phyloP scores from a whole-genome alignment of 2,797 vertebrate species.

The Smutsia gigantea region DNA sequence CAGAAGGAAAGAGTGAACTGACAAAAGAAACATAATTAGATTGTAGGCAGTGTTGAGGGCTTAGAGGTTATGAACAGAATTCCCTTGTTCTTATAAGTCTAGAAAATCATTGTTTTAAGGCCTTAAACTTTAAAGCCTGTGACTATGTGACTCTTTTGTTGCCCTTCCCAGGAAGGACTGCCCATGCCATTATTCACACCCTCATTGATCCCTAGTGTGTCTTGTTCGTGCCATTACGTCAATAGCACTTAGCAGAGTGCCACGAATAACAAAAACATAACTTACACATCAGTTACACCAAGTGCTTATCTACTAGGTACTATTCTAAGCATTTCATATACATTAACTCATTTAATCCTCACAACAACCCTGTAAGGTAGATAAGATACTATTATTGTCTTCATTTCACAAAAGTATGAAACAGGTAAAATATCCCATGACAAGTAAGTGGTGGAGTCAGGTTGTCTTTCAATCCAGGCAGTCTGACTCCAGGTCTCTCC shows the following conservation, averaged over 20 bases:
- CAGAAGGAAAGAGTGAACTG: background rate
- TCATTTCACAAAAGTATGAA: conserved; percentile 19
- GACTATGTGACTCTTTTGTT: background rate
- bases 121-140: background rate
- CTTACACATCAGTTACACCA: background rate
- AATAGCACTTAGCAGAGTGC: background rate
- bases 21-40: background rate
- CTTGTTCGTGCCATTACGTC: background rate
- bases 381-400: conserved; percentile 16
- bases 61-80: conserved; percentile 26
- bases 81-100: background rate
- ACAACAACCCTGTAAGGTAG: background rate
- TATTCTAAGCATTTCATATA: background rate
- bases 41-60: background rate
- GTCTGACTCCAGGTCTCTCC: background rate
- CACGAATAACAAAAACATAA: background rate
- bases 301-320: background rate
- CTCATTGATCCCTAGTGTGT: background rate
- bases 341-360: conserved; percentile 6
- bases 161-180: background rate
- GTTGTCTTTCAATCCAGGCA: conserved; percentile 22
- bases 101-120: background rate
- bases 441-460: background rate
- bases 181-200: background rate
- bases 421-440: background rate